These are phyloP conservation scores for Mus minutoides DNA, from an alignment of 2,797 vertebrate species.

Conservation along the genomic window DNA sequence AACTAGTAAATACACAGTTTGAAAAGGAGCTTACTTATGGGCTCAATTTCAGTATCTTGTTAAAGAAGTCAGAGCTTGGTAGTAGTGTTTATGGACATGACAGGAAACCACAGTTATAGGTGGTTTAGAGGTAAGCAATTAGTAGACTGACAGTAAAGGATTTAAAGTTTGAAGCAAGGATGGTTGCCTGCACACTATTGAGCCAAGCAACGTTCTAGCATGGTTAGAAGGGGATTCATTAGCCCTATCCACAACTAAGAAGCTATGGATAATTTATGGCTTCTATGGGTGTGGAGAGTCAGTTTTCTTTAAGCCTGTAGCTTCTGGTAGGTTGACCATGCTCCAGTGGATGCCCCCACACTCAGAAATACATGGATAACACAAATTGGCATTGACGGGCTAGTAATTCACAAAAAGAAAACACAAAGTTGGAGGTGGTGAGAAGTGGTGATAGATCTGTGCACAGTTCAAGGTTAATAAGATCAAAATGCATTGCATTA, in stretches of 20 bases:
- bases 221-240: not conserved
- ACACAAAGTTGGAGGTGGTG: not conserved
- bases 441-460: not conserved
- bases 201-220: not conserved
- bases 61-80: not conserved
- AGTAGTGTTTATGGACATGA: not conserved
- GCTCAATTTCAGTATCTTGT: not conserved
- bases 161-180: no score
- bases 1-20: slow-evolving; percentile 57
- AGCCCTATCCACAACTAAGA: not conserved
- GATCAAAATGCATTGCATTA: not conserved
- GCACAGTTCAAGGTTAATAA: not conserved
- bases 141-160: no score
- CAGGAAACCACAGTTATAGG: not conserved
- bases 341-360: not conserved
- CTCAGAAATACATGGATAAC: not conserved
- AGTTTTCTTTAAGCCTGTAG: not conserved
- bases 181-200: not conserved
- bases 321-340: not conserved
- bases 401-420: not conserved
- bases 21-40: slow-evolving; percentile 18
- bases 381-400: not conserved
- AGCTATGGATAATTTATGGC: not conserved
- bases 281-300: not conserved
- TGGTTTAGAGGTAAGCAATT: no score